These are phyloP conservation scores for Aurelia aurita DNA, from an alignment of 30 jellyfish, hydroid and myxozoan genomes.

Conservation along the genomic window DNA sequence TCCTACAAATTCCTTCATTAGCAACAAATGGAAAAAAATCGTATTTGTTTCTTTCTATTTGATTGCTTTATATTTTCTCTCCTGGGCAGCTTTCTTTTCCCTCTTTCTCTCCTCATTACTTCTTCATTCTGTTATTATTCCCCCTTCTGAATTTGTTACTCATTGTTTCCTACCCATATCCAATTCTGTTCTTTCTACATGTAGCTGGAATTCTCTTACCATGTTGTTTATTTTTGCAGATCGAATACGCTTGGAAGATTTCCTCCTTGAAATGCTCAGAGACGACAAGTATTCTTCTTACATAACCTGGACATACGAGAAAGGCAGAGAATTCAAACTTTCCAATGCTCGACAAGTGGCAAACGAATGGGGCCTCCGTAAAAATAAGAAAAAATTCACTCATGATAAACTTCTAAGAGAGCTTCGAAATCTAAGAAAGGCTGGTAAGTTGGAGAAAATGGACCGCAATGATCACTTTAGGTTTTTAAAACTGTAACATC, in stretches of 20 bases:
- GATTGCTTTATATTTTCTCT: too few species aligned
- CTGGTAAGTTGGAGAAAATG: constrained; percentile 13
- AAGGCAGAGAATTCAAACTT: constrained; percentile 40
- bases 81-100: too few species aligned
- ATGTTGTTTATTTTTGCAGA: neutral
- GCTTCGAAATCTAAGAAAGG: constrained; percentile 30
- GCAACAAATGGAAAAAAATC: too few species aligned
- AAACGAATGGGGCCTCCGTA: constrained; percentile 36
- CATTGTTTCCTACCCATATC: too few species aligned
- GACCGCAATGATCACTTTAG: constrained; percentile 18
- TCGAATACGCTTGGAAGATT: constrained; percentile 3
- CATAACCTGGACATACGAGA: constrained; percentile 46
- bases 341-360: constrained; percentile 44
- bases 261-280: constrained; percentile 6
- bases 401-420: constrained; percentile 43
- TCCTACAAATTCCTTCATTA: too few species aligned
- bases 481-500: neutral
- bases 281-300: constrained; percentile 24
- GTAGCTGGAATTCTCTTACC: too few species aligned
- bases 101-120: too few species aligned
- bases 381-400: constrained; percentile 28
- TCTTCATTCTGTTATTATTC: too few species aligned
- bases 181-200: too few species aligned
- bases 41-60: too few species aligned
- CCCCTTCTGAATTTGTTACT: too few species aligned